Evolutionary conservation across 2,888 invertebrate species (phyloP).

Genomic region (Chydorus sphaericus): DNA sequence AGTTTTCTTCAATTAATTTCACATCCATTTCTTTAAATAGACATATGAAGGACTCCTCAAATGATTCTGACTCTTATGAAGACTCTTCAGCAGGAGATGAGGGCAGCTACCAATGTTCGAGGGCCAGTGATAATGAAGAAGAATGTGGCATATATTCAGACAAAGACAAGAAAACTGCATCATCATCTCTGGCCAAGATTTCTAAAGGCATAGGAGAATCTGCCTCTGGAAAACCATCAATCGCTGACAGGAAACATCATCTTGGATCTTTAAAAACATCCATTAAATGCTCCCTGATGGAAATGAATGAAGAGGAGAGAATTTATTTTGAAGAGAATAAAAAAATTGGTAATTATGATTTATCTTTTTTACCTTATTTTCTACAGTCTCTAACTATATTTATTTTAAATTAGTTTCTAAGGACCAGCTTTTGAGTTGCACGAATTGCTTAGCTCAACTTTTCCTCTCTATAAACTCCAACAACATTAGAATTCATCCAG

Average conservation of each 20-base stretch:
- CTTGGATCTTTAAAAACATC: background rate
- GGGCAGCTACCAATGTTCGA: background rate
- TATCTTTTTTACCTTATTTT: no score
- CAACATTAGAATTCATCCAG: slow-evolving; percentile 25
- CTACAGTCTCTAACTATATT: no score
- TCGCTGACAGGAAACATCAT: no score
- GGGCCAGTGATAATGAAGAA: background rate
- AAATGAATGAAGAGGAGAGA: background rate
- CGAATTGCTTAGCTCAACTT: slow-evolving; percentile 10
- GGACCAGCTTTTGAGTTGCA: slow-evolving; percentile 12
- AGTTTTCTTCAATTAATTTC: no score
- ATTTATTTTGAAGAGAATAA: background rate
- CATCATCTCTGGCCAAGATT: no score
- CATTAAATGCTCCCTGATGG: background rate
- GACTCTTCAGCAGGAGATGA: background rate
- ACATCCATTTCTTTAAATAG: no score
- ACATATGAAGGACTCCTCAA: slow-evolving; percentile 10
- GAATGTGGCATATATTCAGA: no score
- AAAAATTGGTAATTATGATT: background rate
- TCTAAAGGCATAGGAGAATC: no score
- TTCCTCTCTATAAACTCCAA: background rate
- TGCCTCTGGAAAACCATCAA: no score
- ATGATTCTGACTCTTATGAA: slow-evolving; percentile 5
- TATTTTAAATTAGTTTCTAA: no score
- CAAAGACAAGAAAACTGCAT: no score